phyloP scores from a whole-genome alignment of 2,888 invertebrate species.

The Blera fallax region DNA sequence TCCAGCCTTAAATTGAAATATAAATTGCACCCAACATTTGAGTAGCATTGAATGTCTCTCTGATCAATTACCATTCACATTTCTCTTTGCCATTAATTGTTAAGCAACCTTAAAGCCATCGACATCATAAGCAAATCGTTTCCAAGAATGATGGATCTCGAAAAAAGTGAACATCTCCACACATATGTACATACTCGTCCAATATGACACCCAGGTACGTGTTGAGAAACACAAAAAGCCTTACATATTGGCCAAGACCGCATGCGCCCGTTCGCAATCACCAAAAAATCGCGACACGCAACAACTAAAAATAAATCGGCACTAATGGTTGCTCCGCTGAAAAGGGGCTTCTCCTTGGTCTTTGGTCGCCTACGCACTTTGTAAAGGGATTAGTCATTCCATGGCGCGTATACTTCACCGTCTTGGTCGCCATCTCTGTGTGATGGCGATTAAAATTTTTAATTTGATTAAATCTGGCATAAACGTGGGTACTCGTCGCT shows the following conservation, averaged over 20 bases:
- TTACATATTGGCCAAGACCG: neutral
- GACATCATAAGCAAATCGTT: conserved; percentile 41
- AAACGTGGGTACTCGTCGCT: conserved; percentile 55
- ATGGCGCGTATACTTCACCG: conserved; percentile 6
- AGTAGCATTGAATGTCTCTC: neutral
- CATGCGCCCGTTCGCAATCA: conserved; percentile 2
- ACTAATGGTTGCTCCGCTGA: neutral
- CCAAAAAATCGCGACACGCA: conserved; percentile 26
- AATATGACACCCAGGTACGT: conserved; percentile 45
- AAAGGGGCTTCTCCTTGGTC: conserved; percentile 18
- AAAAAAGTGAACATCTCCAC: neutral
- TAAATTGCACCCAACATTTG: neutral
- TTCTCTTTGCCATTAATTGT: conserved; percentile 18
- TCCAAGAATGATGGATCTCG: conserved; percentile 31
- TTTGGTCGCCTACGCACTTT: conserved; percentile 53
- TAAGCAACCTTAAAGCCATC: conserved; percentile 35
- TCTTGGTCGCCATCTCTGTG: conserved; percentile 4
- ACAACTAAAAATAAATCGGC: conserved; percentile 6
- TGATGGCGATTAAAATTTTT: conserved; percentile 60
- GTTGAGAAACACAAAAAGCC: conserved; percentile 38
- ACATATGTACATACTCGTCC: neutral
- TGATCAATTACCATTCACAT: conserved; percentile 11
- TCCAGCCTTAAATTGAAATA: too few species aligned
- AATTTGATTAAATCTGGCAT: conserved; percentile 63
- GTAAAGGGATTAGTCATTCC: conserved; percentile 52